Conservation (phyloP, 2,888 invertebrate genomes). For the Entomobrya proxima region DNA sequence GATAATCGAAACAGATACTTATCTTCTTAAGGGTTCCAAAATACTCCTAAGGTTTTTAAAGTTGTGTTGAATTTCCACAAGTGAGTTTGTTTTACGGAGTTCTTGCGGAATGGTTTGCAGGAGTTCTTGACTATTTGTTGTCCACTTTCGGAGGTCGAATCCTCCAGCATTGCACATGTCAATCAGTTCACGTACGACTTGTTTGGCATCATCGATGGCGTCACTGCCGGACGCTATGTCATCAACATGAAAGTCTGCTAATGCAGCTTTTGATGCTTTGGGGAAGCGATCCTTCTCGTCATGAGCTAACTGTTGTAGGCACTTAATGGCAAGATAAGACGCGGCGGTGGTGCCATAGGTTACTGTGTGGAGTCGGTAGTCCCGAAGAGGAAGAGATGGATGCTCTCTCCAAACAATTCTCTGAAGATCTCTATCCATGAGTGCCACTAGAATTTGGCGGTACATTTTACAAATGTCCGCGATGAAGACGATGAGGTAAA, state of each 20-base stretch:
- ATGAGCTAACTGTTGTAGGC: slow-evolving; percentile 74
- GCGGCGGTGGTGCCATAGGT: not conserved
- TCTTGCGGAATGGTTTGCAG: too few species aligned
- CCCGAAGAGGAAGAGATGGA: not conserved
- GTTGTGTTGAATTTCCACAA: too few species aligned
- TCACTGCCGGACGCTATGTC: slow-evolving; percentile 75
- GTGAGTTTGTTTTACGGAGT: too few species aligned
- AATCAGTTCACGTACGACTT: too few species aligned
- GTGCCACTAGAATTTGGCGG: not conserved
- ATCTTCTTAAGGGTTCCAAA: too few species aligned
- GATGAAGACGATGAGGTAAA: slow-evolving; percentile 52
- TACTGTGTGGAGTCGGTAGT: not conserved
- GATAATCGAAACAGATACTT: too few species aligned
- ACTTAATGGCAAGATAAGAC: slow-evolving; percentile 75
- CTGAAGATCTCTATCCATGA: not conserved
- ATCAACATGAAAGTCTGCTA: slow-evolving; percentile 76
- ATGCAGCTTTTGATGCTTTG: slow-evolving; percentile 53
- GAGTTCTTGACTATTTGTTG: too few species aligned
- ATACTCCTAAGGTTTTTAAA: too few species aligned
- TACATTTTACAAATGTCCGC: slow-evolving; percentile 33
- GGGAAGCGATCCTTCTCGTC: slow-evolving; percentile 68
- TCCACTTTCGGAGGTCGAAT: too few species aligned
- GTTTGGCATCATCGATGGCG: too few species aligned
- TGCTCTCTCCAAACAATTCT: too few species aligned
- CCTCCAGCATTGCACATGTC: too few species aligned